phyloP scores from a whole-genome alignment of 2,113 vertebrate genomes.

The Nannospalax galili region DNA sequence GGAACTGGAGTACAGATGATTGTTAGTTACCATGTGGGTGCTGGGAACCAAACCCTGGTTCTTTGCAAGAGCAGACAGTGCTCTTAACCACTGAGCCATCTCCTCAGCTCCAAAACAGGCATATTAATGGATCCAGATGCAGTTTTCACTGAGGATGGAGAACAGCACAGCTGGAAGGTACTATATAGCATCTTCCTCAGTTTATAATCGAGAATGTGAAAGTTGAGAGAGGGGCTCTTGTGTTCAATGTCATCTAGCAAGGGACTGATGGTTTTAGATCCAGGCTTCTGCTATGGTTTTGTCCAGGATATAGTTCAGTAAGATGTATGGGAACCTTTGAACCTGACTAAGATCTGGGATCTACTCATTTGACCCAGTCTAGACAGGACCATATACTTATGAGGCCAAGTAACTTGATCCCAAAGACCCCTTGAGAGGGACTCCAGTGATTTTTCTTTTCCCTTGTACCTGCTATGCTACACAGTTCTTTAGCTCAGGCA shows the following conservation, averaged over 20 bases:
- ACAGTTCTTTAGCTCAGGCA: background rate
- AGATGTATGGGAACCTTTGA: background rate
- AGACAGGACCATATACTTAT: background rate
- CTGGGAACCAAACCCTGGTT: no score
- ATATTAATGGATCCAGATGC: background rate
- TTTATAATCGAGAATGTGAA: background rate
- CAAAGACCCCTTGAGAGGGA: background rate
- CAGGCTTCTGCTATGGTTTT: background rate
- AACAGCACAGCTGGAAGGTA: background rate
- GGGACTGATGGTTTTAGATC: background rate
- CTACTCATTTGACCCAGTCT: background rate
- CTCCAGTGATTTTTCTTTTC: background rate
- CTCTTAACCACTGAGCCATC: no score
- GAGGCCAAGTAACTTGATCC: background rate
- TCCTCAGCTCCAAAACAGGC: no score
- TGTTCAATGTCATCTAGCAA: background rate
- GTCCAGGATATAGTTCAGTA: accelerated
- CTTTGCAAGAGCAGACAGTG: no score
- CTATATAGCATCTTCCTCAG: background rate
- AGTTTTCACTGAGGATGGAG: background rate
- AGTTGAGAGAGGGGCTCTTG: background rate
- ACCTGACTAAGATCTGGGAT: background rate
- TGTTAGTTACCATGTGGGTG: no score
- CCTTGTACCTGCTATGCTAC: no score
- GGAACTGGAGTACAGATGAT: no score